Conservation (phyloP, 2,113 vertebrate species). For the Tupaia tana region DNA sequence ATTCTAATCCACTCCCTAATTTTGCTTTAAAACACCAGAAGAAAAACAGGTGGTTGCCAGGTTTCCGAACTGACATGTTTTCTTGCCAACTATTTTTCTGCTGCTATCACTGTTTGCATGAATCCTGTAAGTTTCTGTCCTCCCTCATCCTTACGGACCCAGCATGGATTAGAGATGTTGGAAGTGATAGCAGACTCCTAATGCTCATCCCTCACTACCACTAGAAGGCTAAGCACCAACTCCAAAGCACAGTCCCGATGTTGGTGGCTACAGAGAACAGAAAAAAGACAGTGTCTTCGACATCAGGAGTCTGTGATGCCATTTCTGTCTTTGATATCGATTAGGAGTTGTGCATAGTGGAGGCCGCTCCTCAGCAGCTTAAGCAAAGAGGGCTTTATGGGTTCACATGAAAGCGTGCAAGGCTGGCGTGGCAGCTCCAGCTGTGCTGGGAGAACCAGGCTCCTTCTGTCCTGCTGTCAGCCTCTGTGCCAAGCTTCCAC, state of each 20-base stretch:
- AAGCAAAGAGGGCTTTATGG: background rate
- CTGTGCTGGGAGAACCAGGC: background rate
- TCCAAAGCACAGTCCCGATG: background rate
- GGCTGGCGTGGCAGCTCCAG: background rate
- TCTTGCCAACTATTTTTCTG: slow-evolving; percentile 22
- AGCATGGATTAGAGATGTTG: background rate
- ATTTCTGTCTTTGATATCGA: background rate
- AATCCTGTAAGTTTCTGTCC: background rate
- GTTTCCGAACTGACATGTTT: background rate
- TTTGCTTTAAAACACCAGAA: background rate
- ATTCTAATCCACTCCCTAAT: background rate
- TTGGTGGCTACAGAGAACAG: background rate
- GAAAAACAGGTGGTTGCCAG: background rate
- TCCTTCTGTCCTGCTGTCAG: background rate
- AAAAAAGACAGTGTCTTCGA: background rate
- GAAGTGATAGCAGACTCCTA: background rate
- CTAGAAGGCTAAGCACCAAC: background rate
- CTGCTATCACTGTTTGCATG: background rate
- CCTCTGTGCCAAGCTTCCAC: background rate
- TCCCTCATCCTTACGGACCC: background rate
- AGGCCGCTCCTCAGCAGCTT: background rate
- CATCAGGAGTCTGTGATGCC: background rate
- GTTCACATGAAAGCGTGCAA: background rate
- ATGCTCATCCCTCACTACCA: background rate
- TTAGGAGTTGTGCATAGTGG: background rate